Evolutionary conservation across 2,888 invertebrate genomes (phyloP).

Genomic region (Apamea epomidion): DNA sequence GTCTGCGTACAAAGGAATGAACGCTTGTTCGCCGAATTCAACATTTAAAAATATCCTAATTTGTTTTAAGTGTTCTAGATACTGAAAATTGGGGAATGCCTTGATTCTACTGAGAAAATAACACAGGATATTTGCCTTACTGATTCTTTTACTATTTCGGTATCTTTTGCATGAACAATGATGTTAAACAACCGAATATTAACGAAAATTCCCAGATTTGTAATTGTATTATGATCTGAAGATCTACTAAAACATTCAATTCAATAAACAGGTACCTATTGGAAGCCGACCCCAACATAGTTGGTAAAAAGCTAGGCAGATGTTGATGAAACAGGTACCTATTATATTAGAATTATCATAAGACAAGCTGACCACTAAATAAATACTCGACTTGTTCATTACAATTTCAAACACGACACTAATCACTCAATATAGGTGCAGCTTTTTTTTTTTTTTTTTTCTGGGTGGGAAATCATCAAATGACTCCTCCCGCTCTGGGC

Average conservation of each 20-base stretch:
- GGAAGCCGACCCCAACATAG: too few species aligned
- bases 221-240: neutral
- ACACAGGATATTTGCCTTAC: slow-evolving; percentile 1
- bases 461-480: too few species aligned
- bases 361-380: neutral
- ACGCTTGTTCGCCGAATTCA: slow-evolving; percentile 35
- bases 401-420: slow-evolving; percentile 26
- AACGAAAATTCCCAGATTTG: neutral
- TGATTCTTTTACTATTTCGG: neutral
- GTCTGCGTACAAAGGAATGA: slow-evolving; percentile 49
- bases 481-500: too few species aligned
- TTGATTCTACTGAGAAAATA: neutral
- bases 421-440: slow-evolving; percentile 42
- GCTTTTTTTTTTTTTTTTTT: too few species aligned
- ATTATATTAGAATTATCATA: too few species aligned
- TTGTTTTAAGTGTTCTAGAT: slow-evolving; percentile 42
- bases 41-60: slow-evolving; percentile 51
- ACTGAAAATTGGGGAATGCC: neutral
- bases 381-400: slow-evolving; percentile 19
- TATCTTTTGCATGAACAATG: slow-evolving; percentile 2
- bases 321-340: too few species aligned
- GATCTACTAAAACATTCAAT: too few species aligned
- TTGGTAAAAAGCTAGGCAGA: too few species aligned
- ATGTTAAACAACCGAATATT: neutral
- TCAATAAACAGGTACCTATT: too few species aligned